Evolutionary conservation across 1,140 invertebrate genomes (phyloP).

Genomic region (Drosophila santomea): DNA sequence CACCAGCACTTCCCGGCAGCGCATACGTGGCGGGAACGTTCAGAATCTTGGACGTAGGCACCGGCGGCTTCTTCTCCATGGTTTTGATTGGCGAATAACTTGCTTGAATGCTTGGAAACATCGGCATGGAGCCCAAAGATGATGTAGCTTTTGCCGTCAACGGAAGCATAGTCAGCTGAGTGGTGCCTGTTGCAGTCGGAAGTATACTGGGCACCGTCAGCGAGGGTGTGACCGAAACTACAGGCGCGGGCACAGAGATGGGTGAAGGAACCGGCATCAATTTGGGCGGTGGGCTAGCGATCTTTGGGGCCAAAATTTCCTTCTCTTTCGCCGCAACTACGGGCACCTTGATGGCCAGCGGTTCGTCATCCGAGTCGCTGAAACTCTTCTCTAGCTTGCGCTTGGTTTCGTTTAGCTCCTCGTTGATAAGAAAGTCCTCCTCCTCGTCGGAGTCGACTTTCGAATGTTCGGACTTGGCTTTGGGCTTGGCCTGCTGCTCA

Average conservation of each 20-base stretch:
- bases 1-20: constrained; percentile 47
- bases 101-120: constrained; percentile 34
- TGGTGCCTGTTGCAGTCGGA: constrained; percentile 16
- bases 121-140: constrained; percentile 16
- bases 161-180: constrained; percentile 67
- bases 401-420: constrained; percentile 83
- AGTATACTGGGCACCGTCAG: constrained; percentile 4
- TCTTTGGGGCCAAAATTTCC: constrained; percentile 15
- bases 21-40: constrained; percentile 81
- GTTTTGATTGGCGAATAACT: constrained; percentile 63
- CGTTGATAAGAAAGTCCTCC: constrained; percentile 79
- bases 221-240: constrained; percentile 8
- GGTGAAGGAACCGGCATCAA: constrained; percentile 6
- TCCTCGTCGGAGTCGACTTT: constrained; percentile 78
- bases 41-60: constrained; percentile 80
- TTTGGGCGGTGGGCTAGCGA: constrained; percentile 18
- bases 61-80: constrained; percentile 81
- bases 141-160: constrained; percentile 58
- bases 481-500: constrained; percentile 63
- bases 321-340: constrained; percentile 52
- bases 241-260: constrained; percentile 2
- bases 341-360: constrained; percentile 85
- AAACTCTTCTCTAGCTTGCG: constrained; percentile 85
- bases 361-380: constrained; percentile 87
- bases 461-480: constrained; percentile 65